A percentile compares a stretch with the other conserved stretches of the same genome.
These are phyloP conservation scores for Sus cebifrons DNA, from an alignment of 2,797 vertebrate species.

Conservation along the genomic window DNA sequence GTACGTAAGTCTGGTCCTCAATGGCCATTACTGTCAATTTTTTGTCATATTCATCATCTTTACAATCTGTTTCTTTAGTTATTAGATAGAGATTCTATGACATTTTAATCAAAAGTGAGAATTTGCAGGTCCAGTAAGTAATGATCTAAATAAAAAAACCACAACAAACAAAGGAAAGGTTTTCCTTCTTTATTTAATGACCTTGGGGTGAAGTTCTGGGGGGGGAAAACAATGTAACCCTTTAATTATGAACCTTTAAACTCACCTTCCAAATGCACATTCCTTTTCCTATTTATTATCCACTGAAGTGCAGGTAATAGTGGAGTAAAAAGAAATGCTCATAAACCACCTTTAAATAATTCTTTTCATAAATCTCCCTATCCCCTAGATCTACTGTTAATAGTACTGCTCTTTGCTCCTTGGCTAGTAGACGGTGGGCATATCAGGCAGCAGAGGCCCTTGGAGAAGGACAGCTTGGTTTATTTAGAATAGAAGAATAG, in stretches of 20 bases:
- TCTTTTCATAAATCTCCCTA: neutral
- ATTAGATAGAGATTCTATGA: neutral
- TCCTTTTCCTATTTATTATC: neutral
- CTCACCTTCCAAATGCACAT: neutral
- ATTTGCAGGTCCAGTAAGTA: slow-evolving; percentile 9
- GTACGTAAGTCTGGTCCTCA: neutral
- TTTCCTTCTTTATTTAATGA: neutral
- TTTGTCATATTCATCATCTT: neutral
- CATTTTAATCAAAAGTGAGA: neutral
- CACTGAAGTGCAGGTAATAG: neutral
- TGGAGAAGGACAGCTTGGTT: neutral
- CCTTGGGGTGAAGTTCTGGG: neutral
- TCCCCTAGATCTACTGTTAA: neutral
- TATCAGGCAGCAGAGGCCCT: neutral
- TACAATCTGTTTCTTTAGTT: neutral
- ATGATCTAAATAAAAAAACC: slow-evolving; percentile 77
- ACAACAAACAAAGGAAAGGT: neutral
- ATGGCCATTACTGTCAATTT: neutral
- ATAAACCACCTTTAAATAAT: neutral
- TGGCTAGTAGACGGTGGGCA: neutral
- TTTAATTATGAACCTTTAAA: slow-evolving; percentile 37
- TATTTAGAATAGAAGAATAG: neutral
- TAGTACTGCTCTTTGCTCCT: neutral
- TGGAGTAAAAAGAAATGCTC: neutral
- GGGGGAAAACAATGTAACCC: neutral